Conservation (phyloP, 1,140 invertebrate genomes). For the Conus ventricosus region DNA sequence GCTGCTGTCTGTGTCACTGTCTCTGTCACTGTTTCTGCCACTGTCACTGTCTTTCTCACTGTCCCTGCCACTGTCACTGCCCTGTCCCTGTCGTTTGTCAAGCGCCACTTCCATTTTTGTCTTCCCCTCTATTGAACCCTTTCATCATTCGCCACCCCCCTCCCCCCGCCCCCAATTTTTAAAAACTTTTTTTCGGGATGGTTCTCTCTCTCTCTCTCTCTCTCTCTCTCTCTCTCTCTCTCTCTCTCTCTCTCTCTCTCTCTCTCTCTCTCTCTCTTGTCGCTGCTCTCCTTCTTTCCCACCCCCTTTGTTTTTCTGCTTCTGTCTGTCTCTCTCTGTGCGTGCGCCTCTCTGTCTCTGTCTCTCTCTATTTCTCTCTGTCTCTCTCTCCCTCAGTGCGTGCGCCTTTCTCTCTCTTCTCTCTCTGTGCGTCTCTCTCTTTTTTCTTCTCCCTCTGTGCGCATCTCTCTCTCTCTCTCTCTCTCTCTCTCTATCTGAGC, state of each 20-base stretch:
- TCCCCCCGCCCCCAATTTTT: not conserved
- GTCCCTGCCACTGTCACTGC: not conserved
- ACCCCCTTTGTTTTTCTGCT: not conserved
- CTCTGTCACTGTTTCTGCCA: not conserved
- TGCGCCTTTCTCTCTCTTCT: not conserved
- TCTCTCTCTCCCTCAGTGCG: not conserved
- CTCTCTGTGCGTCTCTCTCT: not conserved
- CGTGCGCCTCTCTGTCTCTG: not conserved
- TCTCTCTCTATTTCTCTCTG: not conserved
- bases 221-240: too few species aligned
- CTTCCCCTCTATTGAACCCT: not conserved
- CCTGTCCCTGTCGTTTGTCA: not conserved
- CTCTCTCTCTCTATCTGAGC: too few species aligned
- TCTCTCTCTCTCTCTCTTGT: not conserved
- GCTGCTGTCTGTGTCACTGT: not conserved
- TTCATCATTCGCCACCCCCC: not conserved
- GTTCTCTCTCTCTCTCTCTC: not conserved
- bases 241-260: too few species aligned
- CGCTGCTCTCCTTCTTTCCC: not conserved
- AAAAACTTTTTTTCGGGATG: not conserved
- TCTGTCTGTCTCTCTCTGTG: not conserved
- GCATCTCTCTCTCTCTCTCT: too few species aligned
- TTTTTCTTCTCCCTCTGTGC: not conserved
- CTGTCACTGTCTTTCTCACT: not conserved
- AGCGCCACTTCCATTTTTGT: not conserved